Evolutionary conservation across 2,113 vertebrate species (phyloP), one percentile per base, ranked within the genome.

Genomic region (Cettia cetti): DNA sequence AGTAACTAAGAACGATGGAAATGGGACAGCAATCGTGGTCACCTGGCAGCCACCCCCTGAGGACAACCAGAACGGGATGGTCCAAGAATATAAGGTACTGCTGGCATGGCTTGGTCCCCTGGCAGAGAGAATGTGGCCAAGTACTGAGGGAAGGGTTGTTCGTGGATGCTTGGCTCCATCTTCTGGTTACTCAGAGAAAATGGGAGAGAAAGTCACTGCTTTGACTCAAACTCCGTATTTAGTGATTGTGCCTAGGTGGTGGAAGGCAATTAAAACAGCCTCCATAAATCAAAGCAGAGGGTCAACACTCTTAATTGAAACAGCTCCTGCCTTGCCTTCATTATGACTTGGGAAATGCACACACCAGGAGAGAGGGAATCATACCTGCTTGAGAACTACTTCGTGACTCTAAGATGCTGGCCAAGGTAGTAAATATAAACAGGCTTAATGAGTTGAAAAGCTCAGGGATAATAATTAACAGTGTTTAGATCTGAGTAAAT

Each of bases 11-110:
- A 99, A 98, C n/a, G 98, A 99, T 74, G 99, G 98, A 96, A 99
- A 99, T 42, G 98, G 98, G 68, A 99, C 99, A 8, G 98, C 99
- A 64, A 98, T 99, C 95, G 97, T 99, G 88, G 98, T 99, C 82
- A 98, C 98, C 89, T 99, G 99, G 99, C 99, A 99, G 98, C 99
- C 99, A 6, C 99, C 99, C 80, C 99, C 99, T 14, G 99, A 99
- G 94, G 99, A 99, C 71, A 98, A 98, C 66, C 99, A 98, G 59
- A 99, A 99, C 60, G 99, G 99, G 71, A 98, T 99, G 98, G 98
- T 99, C 86, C 99, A 99, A 78, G 99, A 99, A 76, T 99, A 99
- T 47, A 99, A 99, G 99, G 99, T 99, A 98, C 97, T 28, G 72
- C 44, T 59, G 76, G 17, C 52, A 5, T 3, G 8, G 49, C 42